A percentile compares a stretch with the other conserved stretches of the same genome.
phyloP scores from a whole-genome alignment of 2,797 vertebrate genomes.

The Halcyon badia region DNA sequence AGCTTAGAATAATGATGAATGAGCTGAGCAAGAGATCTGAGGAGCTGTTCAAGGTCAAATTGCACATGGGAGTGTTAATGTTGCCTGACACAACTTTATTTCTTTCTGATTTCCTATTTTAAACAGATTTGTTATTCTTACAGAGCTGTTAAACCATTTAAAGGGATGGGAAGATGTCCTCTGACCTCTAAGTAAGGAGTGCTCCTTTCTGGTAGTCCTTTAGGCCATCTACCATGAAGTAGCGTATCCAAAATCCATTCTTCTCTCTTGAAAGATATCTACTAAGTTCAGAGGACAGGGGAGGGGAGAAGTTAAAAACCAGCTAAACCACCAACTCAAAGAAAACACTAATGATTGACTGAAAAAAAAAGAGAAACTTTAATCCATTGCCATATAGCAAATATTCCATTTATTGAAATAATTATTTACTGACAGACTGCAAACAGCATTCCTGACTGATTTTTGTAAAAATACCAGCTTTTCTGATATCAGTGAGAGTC shows the following conservation, averaged over 20 bases:
- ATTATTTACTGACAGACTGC: neutral
- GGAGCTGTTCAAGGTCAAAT: constrained; percentile 55
- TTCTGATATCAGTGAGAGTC: neutral
- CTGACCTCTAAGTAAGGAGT: neutral
- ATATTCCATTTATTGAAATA: neutral
- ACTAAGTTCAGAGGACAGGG: neutral
- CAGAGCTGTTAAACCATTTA: neutral
- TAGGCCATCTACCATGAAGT: neutral
- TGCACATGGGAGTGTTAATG: constrained; percentile 29
- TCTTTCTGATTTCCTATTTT: constrained; percentile 46
- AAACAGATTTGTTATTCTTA: constrained; percentile 46
- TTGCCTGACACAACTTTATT: constrained; percentile 51
- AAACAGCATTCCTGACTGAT: neutral
- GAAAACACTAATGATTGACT: neutral
- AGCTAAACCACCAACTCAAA: neutral
- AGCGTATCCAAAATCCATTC: neutral
- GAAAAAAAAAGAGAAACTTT: neutral
- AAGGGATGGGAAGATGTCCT: neutral
- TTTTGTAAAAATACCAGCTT: neutral
- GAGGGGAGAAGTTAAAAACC: neutral
- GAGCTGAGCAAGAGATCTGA: constrained; percentile 46
- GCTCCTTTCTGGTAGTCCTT: neutral
- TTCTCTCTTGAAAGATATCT: neutral
- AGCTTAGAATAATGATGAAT: constrained; percentile 74
- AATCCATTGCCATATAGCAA: neutral